A percentile compares a stretch with the other conserved stretches of the same genome.
These are phyloP conservation scores for Meandrina meandrites DNA, from an alignment of 92 coral and sea anemone genomes.

Conservation along the genomic window DNA sequence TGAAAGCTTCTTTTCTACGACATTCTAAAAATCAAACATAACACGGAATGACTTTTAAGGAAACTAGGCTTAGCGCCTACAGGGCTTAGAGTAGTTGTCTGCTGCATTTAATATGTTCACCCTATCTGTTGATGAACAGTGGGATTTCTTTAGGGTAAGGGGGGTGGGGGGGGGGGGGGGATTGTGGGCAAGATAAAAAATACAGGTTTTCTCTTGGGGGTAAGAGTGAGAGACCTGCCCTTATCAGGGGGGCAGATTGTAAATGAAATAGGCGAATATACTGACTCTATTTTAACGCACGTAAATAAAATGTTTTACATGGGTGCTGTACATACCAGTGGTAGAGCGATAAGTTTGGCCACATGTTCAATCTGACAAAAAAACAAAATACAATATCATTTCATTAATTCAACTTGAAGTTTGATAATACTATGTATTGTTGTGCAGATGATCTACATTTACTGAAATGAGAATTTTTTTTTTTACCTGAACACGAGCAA, in stretches of 20 bases:
- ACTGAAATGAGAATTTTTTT: not conserved
- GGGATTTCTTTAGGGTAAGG: too few species aligned
- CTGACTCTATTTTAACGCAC: too few species aligned
- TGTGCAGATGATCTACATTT: not conserved
- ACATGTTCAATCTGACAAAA: constrained; percentile 86
- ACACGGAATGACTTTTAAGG: not conserved
- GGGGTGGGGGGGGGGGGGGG: too few species aligned
- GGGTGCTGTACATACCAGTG: constrained; percentile 62
- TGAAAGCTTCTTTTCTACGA: constrained; percentile 95
- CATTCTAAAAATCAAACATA: constrained; percentile 61
- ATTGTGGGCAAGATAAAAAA: too few species aligned
- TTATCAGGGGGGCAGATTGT: too few species aligned
- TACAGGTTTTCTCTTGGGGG: too few species aligned
- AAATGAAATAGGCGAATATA: too few species aligned
- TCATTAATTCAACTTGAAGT: not conserved
- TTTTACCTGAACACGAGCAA: constrained; percentile 87
- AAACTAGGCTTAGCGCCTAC: too few species aligned
- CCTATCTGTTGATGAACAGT: too few species aligned
- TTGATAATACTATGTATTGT: not conserved
- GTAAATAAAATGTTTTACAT: not conserved
- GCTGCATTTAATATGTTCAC: too few species aligned
- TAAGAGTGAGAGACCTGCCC: too few species aligned
- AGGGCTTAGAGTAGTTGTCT: too few species aligned
- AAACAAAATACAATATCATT: not conserved
- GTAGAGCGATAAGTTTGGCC: constrained; percentile 86